phyloP scores from a whole-genome alignment of 2,888 invertebrate genomes.

The Scaptomyza flava region DNA sequence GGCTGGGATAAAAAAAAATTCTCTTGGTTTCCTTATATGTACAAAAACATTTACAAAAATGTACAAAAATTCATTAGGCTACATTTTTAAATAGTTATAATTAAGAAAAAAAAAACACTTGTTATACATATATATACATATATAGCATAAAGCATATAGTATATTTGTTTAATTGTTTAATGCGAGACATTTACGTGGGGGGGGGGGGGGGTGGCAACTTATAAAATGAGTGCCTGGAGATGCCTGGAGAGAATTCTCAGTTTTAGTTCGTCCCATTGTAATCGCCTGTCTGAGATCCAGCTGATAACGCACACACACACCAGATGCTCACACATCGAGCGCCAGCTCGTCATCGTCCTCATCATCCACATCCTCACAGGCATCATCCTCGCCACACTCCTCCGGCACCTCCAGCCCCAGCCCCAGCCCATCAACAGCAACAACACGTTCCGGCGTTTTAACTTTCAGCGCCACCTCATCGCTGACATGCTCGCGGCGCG shows the following conservation, averaged over 20 bases:
- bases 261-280: slow-evolving; percentile 30
- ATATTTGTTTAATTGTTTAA: slow-evolving; percentile 34
- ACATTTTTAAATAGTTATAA: slow-evolving; percentile 48
- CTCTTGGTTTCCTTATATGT: slow-evolving; percentile 53
- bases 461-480: background rate
- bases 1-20: slow-evolving; percentile 1
- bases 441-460: slow-evolving; percentile 23
- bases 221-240: slow-evolving; percentile 3
- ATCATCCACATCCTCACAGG: slow-evolving; percentile 22
- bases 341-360: slow-evolving; percentile 47
- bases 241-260: background rate
- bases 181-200: slow-evolving; percentile 34
- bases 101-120: slow-evolving; percentile 30
- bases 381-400: slow-evolving; percentile 4
- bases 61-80: slow-evolving; percentile 61
- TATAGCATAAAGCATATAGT: background rate
- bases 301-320: slow-evolving; percentile 12
- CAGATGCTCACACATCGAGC: slow-evolving; percentile 55
- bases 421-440: slow-evolving; percentile 1
- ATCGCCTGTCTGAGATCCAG: slow-evolving; percentile 62
- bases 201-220: no score
- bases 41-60: slow-evolving; percentile 76
- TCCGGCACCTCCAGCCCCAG: slow-evolving; percentile 4
- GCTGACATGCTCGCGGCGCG: slow-evolving; percentile 18
- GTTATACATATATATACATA: slow-evolving; percentile 11